Conservation (phyloP, 2,888 invertebrate species). For the Cryptus viduatorius region DNA sequence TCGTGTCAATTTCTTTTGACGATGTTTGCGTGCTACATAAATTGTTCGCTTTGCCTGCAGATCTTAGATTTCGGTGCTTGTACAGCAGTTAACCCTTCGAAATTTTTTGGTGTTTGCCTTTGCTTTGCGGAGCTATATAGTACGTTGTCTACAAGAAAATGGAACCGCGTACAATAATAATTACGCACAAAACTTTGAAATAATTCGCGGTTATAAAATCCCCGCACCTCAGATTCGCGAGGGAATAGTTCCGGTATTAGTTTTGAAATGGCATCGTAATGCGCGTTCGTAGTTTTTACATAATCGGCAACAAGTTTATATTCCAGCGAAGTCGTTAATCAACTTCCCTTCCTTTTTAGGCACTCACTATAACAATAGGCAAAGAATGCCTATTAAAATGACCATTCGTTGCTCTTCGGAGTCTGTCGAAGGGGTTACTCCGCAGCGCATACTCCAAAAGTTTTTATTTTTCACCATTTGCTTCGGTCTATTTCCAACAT, state of each 20-base stretch:
- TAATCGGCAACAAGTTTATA: conserved; percentile 1
- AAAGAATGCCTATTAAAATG: no score
- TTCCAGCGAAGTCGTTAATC: neutral
- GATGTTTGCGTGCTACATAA: neutral
- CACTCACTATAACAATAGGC: no score
- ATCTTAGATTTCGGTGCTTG: neutral
- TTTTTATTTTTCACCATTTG: no score
- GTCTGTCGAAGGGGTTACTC: no score
- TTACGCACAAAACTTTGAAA: neutral
- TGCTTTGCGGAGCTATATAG: neutral
- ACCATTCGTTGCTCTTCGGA: no score
- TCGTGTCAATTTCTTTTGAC: no score
- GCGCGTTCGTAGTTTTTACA: neutral
- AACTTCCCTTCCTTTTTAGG: neutral
- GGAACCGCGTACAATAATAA: neutral
- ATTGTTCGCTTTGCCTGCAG: neutral
- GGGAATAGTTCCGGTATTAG: conserved; percentile 19
- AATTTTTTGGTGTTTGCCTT: neutral
- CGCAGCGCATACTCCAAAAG: no score
- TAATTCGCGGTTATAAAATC: neutral
- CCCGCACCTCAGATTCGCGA: neutral
- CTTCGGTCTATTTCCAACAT: no score
- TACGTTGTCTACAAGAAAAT: conserved; percentile 16
- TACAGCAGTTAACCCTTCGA: neutral
- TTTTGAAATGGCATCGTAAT: neutral